A percentile compares a stretch with the other conserved stretches of the same genome.
phyloP scores from a whole-genome alignment of 2,113 vertebrate species.

The Macrotis lagotis region DNA sequence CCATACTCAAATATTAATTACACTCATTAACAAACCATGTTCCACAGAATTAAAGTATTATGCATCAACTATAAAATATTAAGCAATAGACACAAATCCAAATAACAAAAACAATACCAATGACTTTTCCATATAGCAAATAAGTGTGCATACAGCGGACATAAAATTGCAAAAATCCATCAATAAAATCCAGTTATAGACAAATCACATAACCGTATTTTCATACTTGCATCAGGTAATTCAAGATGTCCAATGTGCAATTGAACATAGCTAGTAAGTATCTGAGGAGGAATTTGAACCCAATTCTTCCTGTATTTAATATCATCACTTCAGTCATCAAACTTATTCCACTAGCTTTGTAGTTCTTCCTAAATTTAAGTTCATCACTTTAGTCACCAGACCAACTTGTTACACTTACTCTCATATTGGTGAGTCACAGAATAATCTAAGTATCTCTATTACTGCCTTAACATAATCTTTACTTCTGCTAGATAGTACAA shows the following conservation, averaged over 20 bases:
- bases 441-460: too few species aligned
- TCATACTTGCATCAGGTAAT: background rate
- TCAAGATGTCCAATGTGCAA: background rate
- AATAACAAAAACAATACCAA: background rate
- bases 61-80: background rate
- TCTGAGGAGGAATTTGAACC: background rate
- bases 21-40: background rate
- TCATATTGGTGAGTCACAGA: too few species aligned
- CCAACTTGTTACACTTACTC: background rate
- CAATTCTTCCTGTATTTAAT: background rate
- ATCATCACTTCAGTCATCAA: background rate
- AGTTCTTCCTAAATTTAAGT: background rate
- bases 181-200: background rate
- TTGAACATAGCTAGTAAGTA: background rate
- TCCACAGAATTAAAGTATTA: background rate
- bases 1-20: background rate
- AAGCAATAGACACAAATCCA: background rate
- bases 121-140: background rate
- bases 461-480: too few species aligned
- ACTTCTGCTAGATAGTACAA: background rate
- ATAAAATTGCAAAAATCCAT: background rate
- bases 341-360: too few species aligned
- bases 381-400: background rate
- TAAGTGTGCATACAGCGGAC: background rate
- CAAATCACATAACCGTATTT: background rate